Percentiles rank a stretch among this genome's conserved stretches.
Evolutionary conservation across 2,113 vertebrate species (phyloP).

Genomic region (Glaucomys volans): DNA sequence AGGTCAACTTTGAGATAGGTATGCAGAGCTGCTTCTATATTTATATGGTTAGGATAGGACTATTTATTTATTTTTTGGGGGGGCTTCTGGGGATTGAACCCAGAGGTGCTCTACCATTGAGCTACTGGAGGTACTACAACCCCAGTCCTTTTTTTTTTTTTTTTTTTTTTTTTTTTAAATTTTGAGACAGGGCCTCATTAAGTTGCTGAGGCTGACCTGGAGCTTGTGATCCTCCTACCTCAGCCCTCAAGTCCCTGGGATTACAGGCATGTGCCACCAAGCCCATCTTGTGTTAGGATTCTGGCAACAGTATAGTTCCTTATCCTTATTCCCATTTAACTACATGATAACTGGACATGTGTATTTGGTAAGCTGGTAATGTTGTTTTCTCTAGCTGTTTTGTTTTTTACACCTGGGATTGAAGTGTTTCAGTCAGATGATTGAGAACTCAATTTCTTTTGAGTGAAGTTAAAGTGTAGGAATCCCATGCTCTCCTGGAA

Average conservation of each 20-base stretch:
- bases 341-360: background rate
- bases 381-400: background rate
- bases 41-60: background rate
- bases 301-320: background rate
- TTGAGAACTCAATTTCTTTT: slow-evolving; percentile 57
- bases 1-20: background rate
- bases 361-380: background rate
- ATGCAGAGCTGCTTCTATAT: background rate
- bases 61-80: background rate
- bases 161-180: no score
- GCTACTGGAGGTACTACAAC: no score
- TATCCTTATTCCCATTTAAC: background rate
- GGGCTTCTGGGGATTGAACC: no score
- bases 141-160: no score
- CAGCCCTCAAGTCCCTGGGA: no score
- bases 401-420: background rate
- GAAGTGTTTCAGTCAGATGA: slow-evolving; percentile 9
- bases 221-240: no score
- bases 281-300: background rate
- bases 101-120: no score
- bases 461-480: slow-evolving; percentile 39
- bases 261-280: no score
- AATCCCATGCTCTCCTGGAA: background rate
- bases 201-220: no score
- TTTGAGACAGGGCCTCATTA: no score